Evolutionary conservation across 1,140 invertebrate species (phyloP).

Genomic region (Eulimnadia texana): DNA sequence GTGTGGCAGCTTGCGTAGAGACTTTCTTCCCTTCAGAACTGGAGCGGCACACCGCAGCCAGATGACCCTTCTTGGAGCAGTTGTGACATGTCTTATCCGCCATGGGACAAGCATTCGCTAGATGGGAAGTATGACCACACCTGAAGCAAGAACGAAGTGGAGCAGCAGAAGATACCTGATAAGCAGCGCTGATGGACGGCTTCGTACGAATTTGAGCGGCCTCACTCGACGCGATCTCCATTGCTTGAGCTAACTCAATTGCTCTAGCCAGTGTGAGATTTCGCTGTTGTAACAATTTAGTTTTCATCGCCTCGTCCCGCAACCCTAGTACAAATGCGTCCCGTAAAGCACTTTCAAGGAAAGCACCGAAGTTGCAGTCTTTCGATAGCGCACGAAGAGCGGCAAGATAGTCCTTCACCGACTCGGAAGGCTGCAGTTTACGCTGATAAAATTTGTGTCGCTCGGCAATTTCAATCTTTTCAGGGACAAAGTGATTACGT

Average conservation of each 20-base stretch:
- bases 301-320: background rate
- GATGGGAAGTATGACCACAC: no score
- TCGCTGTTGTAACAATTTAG: background rate
- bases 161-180: background rate
- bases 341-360: conserved; percentile 5
- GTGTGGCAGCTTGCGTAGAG: background rate
- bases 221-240: conserved; percentile 2
- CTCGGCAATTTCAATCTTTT: conserved; percentile 13
- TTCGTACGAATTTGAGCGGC: background rate
- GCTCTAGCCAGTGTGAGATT: conserved; percentile 2
- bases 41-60: conserved; percentile 7
- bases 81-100: conserved; percentile 7
- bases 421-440: background rate
- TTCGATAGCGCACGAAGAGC: background rate
- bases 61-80: conserved; percentile 14
- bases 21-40: background rate
- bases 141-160: background rate
- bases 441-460: conserved; percentile 15
- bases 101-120: background rate
- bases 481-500: background rate
- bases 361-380: conserved; percentile 10
- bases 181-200: background rate
- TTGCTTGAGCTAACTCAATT: background rate
- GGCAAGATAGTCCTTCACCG: conserved; percentile 2
- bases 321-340: conserved; percentile 9